Evolutionary conservation across 2,888 invertebrate species (phyloP).

Genomic region (Junonia oenone): DNA sequence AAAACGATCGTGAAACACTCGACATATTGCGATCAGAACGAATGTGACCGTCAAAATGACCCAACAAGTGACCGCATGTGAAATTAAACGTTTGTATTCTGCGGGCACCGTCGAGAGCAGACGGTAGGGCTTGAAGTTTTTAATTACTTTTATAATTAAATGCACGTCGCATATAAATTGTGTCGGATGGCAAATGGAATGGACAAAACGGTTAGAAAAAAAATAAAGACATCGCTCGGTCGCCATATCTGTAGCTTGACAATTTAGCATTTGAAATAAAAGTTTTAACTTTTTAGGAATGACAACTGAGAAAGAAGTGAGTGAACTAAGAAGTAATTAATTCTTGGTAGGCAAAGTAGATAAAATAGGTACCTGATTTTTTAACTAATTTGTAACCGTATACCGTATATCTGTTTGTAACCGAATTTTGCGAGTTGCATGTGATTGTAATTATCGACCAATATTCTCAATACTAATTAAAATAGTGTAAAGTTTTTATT

Average conservation of each 20-base stretch:
- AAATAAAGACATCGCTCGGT: background rate
- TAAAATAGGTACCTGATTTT: too few species aligned
- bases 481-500: too few species aligned
- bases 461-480: too few species aligned
- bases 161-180: constrained; percentile 26
- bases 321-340: too few species aligned
- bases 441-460: too few species aligned
- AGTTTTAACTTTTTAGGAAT: background rate
- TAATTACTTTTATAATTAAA: constrained; percentile 41
- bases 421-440: too few species aligned
- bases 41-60: constrained; percentile 42
- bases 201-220: background rate
- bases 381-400: too few species aligned
- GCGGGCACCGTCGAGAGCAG: constrained; percentile 34
- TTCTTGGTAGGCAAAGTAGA: too few species aligned
- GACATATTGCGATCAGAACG: constrained; percentile 13
- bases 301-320: background rate
- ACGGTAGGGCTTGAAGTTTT: constrained; percentile 30
- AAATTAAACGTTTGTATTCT: constrained; percentile 58
- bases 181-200: background rate
- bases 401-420: too few species aligned
- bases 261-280: background rate
- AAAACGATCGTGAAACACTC: background rate
- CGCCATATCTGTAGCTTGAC: background rate
- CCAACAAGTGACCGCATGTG: constrained; percentile 43